phyloP scores from a whole-genome alignment of 2,113 vertebrate genomes.

The Sula dactylatra region DNA sequence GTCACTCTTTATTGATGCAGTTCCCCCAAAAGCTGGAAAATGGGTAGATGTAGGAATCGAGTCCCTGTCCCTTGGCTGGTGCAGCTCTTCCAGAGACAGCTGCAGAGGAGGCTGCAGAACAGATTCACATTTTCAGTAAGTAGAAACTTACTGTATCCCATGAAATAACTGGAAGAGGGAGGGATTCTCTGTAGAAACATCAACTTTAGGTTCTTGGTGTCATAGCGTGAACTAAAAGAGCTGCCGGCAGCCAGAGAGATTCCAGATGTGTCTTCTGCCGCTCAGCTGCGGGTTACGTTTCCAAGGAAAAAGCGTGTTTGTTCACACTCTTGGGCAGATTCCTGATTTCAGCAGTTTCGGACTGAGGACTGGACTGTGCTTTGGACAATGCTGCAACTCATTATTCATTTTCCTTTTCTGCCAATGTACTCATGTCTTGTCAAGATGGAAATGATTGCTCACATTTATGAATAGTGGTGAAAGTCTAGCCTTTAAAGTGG shows the following conservation, averaged over 20 bases:
- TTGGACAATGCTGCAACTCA: neutral
- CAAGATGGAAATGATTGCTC: neutral
- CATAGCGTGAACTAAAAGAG: neutral
- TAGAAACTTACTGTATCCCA: neutral
- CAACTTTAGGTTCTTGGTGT: neutral
- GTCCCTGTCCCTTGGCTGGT: neutral
- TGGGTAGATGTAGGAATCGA: neutral
- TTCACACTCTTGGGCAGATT: neutral
- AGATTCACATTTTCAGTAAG: neutral
- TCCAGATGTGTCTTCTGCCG: neutral
- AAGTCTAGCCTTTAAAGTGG: neutral
- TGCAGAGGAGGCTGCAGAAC: neutral
- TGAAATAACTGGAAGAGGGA: neutral
- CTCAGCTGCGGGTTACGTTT: neutral
- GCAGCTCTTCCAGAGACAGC: neutral
- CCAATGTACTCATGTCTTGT: neutral
- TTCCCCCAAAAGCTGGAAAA: neutral
- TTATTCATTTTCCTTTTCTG: neutral
- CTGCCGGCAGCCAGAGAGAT: neutral
- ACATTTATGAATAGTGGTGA: neutral
- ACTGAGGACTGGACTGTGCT: neutral
- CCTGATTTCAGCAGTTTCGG: neutral
- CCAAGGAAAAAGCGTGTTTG: neutral
- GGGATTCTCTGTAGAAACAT: neutral
- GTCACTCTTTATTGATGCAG: neutral